Evolutionary conservation across 2,113 vertebrate species (phyloP), one percentile per base, ranked within the genome.

Genomic region (Prinia subflava): DNA sequence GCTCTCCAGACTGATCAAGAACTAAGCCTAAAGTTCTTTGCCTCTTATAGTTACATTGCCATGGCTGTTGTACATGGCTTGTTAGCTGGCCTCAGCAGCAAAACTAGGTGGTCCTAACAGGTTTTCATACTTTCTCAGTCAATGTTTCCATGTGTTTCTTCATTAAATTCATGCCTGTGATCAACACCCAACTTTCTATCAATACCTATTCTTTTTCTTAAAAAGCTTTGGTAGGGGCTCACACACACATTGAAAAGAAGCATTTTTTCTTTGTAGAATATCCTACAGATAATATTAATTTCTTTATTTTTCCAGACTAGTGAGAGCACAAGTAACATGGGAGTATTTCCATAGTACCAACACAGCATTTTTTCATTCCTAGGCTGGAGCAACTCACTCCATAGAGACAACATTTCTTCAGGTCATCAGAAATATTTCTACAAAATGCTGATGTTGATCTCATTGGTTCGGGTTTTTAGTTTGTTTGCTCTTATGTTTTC

Each of bases 1-100:
- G 35, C 84, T 92, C 68, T 83, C 64, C 76, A 90, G 44, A 67
- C 73, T 78, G 80, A 89, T 75, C 62, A 95, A 89, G 59, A 90
- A 20, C 73, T 96, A 83, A 89, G 42, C 70, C 46, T 76, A 42
- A 79, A 81, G 27, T 9, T 55, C 41, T 83, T 69, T 41, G 28
- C 52, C 46, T 73, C 63, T 83, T 78, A 39, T 11, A 52, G 53
- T 70, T 63, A 37, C 21, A 6, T 37, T 78, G 69, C 41, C 22
- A 44, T 62, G 67, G 59, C 55, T 94, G 62, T 27, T 41, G 67
- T 68, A 81, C 71, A 33, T 65, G 41, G 23, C 14, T 57, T 78
- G 28, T 60, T 84, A 85, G 27, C 35, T 81, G 87, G 22, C 35
- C 70, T 79, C n/a, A 0, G 64, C 52, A 92, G 56, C 5, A 37